These are phyloP conservation scores for Chironomus tentans DNA, from an alignment of 2,888 invertebrate genomes.

Conservation along the genomic window DNA sequence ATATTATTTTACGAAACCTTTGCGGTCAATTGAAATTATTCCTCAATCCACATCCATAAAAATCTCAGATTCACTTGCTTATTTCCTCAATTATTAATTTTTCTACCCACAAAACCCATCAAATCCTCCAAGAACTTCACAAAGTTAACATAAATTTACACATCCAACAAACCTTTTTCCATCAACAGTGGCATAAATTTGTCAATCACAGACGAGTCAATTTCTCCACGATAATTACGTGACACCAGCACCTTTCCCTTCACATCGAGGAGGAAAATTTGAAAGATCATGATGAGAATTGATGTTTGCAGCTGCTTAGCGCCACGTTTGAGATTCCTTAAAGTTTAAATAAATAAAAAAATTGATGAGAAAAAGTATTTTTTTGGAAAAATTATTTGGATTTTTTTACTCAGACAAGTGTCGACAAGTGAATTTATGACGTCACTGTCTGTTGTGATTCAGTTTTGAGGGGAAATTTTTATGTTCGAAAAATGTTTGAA, in stretches of 20 bases:
- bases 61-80: neutral
- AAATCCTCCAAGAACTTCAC: too few species aligned
- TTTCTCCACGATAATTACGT: constrained; percentile 94
- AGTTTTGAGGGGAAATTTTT: too few species aligned
- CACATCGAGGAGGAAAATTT: constrained; percentile 15
- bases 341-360: too few species aligned
- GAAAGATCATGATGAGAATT: constrained; percentile 7
- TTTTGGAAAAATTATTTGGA: too few species aligned
- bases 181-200: constrained; percentile 96
- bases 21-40: neutral
- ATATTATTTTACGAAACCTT: too few species aligned
- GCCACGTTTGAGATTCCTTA: too few species aligned
- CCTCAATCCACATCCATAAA: neutral
- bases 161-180: constrained; percentile 56
- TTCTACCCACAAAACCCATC: too few species aligned
- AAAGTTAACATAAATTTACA: neutral
- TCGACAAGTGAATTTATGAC: neutral
- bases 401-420: too few species aligned
- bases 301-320: too few species aligned
- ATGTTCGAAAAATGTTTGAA: too few species aligned
- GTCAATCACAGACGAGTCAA: constrained; percentile 91
- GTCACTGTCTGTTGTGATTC: neutral
- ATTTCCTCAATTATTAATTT: too few species aligned
- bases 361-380: too few species aligned
- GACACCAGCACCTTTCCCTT: constrained; percentile 69